Evolutionary conservation across 2,113 vertebrate genomes (phyloP).

Genomic region (Oncorhynchus masou): DNA sequence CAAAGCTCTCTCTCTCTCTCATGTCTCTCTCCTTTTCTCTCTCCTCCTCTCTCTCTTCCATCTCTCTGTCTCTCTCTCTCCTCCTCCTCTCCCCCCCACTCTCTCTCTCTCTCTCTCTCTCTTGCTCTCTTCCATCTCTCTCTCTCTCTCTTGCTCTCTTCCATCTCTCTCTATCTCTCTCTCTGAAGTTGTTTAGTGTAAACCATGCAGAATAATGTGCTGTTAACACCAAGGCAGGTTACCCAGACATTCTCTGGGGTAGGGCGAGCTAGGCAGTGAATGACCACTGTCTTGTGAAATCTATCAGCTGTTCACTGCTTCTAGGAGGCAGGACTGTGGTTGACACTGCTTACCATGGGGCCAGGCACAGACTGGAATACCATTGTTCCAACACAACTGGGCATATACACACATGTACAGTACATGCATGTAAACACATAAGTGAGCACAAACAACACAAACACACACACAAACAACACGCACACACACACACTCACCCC

Average conservation of each 20-base stretch:
- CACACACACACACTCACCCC: background rate
- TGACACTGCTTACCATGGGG: slow-evolving; percentile 37
- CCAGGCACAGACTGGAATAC: background rate
- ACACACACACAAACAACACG: slow-evolving; percentile 5
- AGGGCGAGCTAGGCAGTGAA: slow-evolving; percentile 10
- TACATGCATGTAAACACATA: slow-evolving; percentile 11
- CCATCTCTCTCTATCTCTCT: background rate
- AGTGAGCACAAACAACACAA: background rate
- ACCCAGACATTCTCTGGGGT: slow-evolving; percentile 26
- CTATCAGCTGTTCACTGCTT: slow-evolving; percentile 49
- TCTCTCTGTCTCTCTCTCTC: too few species aligned
- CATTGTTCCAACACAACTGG: slow-evolving; percentile 2
- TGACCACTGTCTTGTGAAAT: slow-evolving; percentile 62
- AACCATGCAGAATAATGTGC: slow-evolving; percentile 65
- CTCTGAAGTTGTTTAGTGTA: background rate
- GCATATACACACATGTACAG: slow-evolving; percentile 5
- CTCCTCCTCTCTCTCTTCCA: too few species aligned
- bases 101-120: background rate
- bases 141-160: too few species aligned
- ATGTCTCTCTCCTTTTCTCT: too few species aligned
- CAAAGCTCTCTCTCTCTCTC: too few species aligned
- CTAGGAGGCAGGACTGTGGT: slow-evolving; percentile 28
- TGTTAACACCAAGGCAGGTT: slow-evolving; percentile 56
- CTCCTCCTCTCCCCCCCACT: too few species aligned
- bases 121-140: too few species aligned